Conservation (phyloP, 1,140 invertebrate genomes). For the Pygmarrhopalites habei region DNA sequence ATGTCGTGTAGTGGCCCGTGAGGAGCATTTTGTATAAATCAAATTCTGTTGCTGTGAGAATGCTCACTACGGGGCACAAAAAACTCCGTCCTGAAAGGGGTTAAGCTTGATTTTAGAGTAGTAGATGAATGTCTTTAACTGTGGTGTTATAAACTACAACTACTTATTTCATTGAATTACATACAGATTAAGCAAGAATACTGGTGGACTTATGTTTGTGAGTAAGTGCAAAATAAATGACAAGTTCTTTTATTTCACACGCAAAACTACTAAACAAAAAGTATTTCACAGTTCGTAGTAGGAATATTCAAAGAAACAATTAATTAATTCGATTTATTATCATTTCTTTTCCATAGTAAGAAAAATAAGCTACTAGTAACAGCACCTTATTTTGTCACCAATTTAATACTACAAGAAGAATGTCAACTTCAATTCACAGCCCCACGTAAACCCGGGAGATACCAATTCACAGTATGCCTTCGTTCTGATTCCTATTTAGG, state of each 20-base stretch:
- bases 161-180: slow-evolving; percentile 26
- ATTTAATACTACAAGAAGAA: slow-evolving; percentile 69
- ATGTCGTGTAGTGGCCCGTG: no score
- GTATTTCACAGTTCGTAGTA: no score
- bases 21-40: no score
- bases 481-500: slow-evolving; percentile 92
- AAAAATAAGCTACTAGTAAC: slow-evolving; percentile 84
- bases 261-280: no score
- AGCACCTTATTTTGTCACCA: slow-evolving; percentile 82
- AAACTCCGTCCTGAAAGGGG: not conserved
- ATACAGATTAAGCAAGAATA: slow-evolving; percentile 89
- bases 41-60: no score
- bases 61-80: no score
- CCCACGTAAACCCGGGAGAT: slow-evolving; percentile 82
- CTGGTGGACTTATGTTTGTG: slow-evolving; percentile 98
- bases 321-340: no score
- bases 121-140: slow-evolving; percentile 1
- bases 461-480: slow-evolving; percentile 88
- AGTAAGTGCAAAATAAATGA: no score
- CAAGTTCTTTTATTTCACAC: no score
- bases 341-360: no score
- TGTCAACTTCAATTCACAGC: slow-evolving; percentile 93
- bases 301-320: no score
- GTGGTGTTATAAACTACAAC: not conserved
- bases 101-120: not conserved